Base-by-base conservation (phyloP, 1,140 invertebrate species). In the Ceratosolen solmsi region DNA sequence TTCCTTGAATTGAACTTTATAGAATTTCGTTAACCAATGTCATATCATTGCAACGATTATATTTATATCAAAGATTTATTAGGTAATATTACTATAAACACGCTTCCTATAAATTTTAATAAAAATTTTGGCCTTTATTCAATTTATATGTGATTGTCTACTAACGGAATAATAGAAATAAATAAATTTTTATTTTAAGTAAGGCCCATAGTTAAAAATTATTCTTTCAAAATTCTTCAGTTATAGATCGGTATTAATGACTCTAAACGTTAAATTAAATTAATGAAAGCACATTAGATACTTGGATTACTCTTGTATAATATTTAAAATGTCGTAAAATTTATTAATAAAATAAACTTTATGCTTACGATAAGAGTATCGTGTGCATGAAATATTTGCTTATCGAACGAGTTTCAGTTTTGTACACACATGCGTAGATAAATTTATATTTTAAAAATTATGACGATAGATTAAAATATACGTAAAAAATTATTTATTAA, bases 361-460 rank as follows among this genome's bases (percentile, higher is more conserved):
- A 56, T 33, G 41, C 30, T 68, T 71, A 33, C n/a, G n/a, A n/a
- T n/a, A n/a, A n/a, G n/a, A n/a, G n/a, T n/a, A n/a, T n/a, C n/a
- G n/a, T 51, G 30, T 71, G 22, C 63, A 70, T 36, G 46, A 76
- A 76, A 76, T 36, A 46, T 76, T 30, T 65, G 63, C n/a, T 65
- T 79, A 79, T 79, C 77, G 77, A 79, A 79, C 77, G 30, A 79
- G n/a, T 79, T 68, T 70, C n/a, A 71, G 65, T 79, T 71, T 79
- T 79, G 60, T 78, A 70, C 30, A 78, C 20, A 36, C 20, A 22
- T 36, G 22, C 63, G 54, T 38, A 60, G 17, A 78, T 36, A 54
- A 20, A 51, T 15, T 33, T n/a, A 51, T n/a, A n/a, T n/a, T n/a
- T n/a, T n/a, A n/a, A n/a, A n/a, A n/a, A 51, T 70, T 78, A 38